Base-by-base conservation (phyloP, 2,888 invertebrate genomes). In the Tortricodes alternella region DNA sequence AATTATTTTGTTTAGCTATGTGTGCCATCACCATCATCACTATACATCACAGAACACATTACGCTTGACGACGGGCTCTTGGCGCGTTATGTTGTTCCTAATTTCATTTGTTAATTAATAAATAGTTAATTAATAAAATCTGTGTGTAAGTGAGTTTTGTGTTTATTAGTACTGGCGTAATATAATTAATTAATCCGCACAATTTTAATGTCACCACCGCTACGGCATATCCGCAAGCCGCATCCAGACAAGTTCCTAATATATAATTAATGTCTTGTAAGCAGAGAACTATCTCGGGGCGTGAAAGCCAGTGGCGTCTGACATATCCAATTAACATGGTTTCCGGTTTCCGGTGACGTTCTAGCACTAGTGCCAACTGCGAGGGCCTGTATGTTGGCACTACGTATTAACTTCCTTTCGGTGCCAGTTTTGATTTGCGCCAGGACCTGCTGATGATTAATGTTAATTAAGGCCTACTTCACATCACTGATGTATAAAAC, bases 301-400 rank as follows among this genome's bases (percentile, higher is more conserved):
- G 84, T 80, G 83, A 86, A 85, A 85, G 75, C 79, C 79, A 75
- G 80, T 85, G 88, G 88, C 87, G 81, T 84, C 84, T 90, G 89
- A 89, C 89, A 89, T 83, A 86, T 89, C 85, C 89, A 90, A 90
- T 89, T 89, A 90, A 80, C 83, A 83, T 78, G 71, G 80, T 78
- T 80, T 90, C 89, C 89, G 84, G 76, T 76, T 50, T 75, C 75
- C 73, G 73, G 73, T 68, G 66, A 66, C 68, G 71, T 61, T 66
- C 64, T 62, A 72, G 73, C 71, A 71, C 67, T 66, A 71, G 66
- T 71, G 71, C 75, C 73, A 70, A 73, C 73, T 74, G 66, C 59
- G 68, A 65, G 62, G 62, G 59, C 61, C 69, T 65, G 60, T 66
- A 68, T 68, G 69, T 68, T 72, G 69, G 68, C 70, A 67, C 64